Conservation (phyloP, 2,888 invertebrate genomes). For the Siphonodentalium dalli region DNA sequence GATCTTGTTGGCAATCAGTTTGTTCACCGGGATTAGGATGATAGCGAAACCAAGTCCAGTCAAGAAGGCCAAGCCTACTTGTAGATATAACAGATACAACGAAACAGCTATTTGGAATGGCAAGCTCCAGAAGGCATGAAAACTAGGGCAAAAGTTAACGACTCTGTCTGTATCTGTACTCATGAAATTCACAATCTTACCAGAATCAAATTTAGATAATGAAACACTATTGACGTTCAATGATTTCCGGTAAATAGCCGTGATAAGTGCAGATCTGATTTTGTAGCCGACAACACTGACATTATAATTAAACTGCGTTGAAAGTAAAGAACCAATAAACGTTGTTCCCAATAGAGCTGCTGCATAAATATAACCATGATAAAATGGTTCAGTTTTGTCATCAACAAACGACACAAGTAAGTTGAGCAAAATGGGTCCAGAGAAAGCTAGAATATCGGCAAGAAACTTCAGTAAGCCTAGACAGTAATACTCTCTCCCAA, state of each 20-base stretch:
- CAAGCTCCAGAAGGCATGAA: slow-evolving; percentile 96
- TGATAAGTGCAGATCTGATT: slow-evolving; percentile 84
- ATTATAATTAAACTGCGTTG: slow-evolving; percentile 87
- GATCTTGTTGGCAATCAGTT: slow-evolving; percentile 86
- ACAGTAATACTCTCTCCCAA: slow-evolving; percentile 58
- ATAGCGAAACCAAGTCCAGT: slow-evolving; percentile 88
- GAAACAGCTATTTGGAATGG: slow-evolving; percentile 73
- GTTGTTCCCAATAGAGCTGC: slow-evolving; percentile 73
- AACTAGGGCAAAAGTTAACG: slow-evolving; percentile 93
- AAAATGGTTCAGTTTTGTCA: slow-evolving; percentile 72
- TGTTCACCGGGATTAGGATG: slow-evolving; percentile 90
- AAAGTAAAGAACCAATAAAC: slow-evolving; percentile 79
- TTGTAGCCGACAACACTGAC: slow-evolving; percentile 80
- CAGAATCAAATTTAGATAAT: slow-evolving; percentile 68
- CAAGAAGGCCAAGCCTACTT: slow-evolving; percentile 85
- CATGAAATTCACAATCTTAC: slow-evolving; percentile 95
- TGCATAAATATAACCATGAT: slow-evolving; percentile 68
- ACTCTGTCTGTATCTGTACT: slow-evolving; percentile 95
- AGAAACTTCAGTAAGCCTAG: slow-evolving; percentile 72
- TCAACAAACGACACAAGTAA: slow-evolving; percentile 81
- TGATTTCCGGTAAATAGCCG: slow-evolving; percentile 80
- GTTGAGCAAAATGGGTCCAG: slow-evolving; percentile 87
- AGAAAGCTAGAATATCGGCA: slow-evolving; percentile 85
- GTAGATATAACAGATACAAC: slow-evolving; percentile 46
- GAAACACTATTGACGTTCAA: slow-evolving; percentile 67